Base-by-base conservation (phyloP, 2,888 invertebrate species). In the Stenchaetothrips biformis region DNA sequence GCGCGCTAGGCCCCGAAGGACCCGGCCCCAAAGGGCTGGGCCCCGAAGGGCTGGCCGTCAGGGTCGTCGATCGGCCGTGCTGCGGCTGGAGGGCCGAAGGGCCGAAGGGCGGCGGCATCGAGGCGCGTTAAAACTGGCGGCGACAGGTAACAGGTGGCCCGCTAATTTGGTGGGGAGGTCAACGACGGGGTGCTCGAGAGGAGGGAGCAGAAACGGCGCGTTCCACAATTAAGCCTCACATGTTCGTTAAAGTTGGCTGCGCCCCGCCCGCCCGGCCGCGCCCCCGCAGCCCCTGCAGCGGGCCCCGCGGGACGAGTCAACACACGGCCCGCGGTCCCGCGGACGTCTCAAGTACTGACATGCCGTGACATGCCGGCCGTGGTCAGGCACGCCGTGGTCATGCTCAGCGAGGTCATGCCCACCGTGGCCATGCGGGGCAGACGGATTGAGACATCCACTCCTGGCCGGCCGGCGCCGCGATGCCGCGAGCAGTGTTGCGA, bases 221-320 rank as follows among this genome's bases (percentile, higher is more conserved):
- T 74, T 74, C 25, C 67, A 74, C 67, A 74, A 74, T 74, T 74
- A 74, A 74, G 21, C 25, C 67, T 74, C 67, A 74, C 67, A 74
- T 74, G 67, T 74, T 74, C 25, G 67, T 25, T 74, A 74, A 25
- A 74, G 67, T 74, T 11, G 25, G 11, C 13, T 18, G 53, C 37
- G 37, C 53, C 37, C 37, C 37, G 37, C 37, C 37, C 37, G 37
- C 59, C 18, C 53, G n/a, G 67, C 21, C n/a, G 67, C 21, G 67
- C 67, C 67, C n/a, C 53, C n/a, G n/a, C n/a, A n/a, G n/a, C n/a
- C n/a, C n/a, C n/a, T n/a, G 6, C 53, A 13, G 53, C 53, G n/a
- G 67, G 25, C 25, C 21, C 67, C 25, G 25, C 21, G 21, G 25
- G 25, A 11, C 25, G 67, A 21, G 67, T n/a, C 21, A 74, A 74